A percentile compares a stretch with the other conserved stretches of the same genome.
phyloP scores from a whole-genome alignment of 35 echinoderm and acorn worm species.

The Lytechinus variegatus region DNA sequence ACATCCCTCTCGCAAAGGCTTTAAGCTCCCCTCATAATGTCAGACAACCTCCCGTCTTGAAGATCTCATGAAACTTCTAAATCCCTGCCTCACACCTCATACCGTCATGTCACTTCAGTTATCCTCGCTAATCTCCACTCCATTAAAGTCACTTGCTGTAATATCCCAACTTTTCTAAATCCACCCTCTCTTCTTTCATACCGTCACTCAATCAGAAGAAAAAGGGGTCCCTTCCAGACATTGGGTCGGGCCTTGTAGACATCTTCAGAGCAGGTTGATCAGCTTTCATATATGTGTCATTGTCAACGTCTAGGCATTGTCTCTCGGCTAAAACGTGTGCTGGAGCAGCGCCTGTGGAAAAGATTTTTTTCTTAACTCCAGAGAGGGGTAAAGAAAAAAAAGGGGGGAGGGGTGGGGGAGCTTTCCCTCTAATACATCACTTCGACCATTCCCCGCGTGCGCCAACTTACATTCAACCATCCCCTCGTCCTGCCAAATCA shows the following conservation, averaged over 20 bases:
- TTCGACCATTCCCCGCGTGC: not conserved
- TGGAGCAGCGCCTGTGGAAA: conserved; percentile 31
- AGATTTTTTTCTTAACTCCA: not conserved
- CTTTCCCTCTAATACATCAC: not conserved
- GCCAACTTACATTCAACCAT: conserved; percentile 23
- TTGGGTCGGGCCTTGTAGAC: conserved; percentile 31
- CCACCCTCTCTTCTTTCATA: conserved; percentile 18
- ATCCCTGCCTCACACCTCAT: conserved; percentile 25
- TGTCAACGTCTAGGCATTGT: conserved; percentile 40
- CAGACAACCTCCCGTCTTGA: not conserved
- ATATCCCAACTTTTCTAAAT: conserved; percentile 35
- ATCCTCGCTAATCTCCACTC: conserved; percentile 38
- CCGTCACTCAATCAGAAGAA: conserved; percentile 39
- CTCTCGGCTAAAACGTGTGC: conserved; percentile 30
- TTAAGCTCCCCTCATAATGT: not conserved
- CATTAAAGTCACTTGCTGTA: conserved; percentile 34
- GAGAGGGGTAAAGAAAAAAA: not conserved
- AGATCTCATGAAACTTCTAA: conserved; percentile 33
- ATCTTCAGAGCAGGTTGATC: conserved; percentile 16
- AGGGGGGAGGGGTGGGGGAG: not conserved
- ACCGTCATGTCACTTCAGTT: conserved; percentile 8
- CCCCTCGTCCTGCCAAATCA: not conserved
- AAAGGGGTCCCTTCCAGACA: not conserved
- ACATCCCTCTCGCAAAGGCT: not conserved
- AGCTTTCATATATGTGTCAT: conserved; percentile 42